phyloP scores from a whole-genome alignment of 2,113 vertebrate genomes.

The Pachyramphus minor region DNA sequence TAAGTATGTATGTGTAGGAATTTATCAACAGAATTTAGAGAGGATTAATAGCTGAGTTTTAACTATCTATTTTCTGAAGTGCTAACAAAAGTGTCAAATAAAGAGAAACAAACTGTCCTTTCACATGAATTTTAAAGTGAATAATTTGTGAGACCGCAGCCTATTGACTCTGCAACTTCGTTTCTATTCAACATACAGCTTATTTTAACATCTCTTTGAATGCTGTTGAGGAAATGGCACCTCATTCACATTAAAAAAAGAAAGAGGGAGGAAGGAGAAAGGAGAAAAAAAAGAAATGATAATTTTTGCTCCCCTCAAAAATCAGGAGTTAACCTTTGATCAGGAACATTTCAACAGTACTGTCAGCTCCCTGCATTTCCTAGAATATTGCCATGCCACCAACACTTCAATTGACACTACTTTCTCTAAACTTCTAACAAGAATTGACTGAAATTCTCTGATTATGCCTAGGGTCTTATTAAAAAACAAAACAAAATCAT shows the following conservation, averaged over 20 bases:
- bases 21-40: not conserved
- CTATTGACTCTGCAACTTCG: not conserved
- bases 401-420: not conserved
- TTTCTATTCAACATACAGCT: not conserved
- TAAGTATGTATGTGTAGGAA: not conserved
- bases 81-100: not conserved
- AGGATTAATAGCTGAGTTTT: not conserved
- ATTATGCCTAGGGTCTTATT: not conserved
- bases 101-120: not conserved
- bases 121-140: not conserved
- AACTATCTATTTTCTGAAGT: not conserved
- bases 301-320: not conserved
- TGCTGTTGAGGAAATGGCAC: not conserved
- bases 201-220: not conserved
- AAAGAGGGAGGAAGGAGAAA: not conserved
- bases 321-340: not conserved
- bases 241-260: not conserved
- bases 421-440: not conserved
- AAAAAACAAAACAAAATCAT: not conserved
- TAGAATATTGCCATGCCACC: not conserved
- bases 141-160: not conserved
- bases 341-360: not conserved
- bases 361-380: not conserved
- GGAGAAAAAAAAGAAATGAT: not conserved
- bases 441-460: not conserved